Conservation (phyloP, 2,888 invertebrate genomes). For the Drosophila flavopinicola region DNA sequence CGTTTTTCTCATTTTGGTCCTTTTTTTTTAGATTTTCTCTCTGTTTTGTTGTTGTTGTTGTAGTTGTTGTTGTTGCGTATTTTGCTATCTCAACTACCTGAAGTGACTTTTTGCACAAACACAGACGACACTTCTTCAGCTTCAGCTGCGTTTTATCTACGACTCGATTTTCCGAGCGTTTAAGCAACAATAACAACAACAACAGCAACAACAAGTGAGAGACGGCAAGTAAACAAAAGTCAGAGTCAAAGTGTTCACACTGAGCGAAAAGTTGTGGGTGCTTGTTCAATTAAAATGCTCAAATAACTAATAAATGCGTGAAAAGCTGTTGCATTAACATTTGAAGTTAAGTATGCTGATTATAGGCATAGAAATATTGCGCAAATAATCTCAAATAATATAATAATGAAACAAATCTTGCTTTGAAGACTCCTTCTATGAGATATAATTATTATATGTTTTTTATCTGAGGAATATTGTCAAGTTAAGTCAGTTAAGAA, state of each 20-base stretch:
- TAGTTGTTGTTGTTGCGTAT: constrained; percentile 10
- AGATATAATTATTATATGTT: too few species aligned
- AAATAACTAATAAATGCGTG: too few species aligned
- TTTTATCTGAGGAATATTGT: too few species aligned
- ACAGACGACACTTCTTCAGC: constrained; percentile 61
- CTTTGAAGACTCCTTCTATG: too few species aligned
- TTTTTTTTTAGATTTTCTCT: background rate
- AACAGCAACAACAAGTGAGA: constrained; percentile 26
- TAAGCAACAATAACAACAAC: constrained; percentile 60
- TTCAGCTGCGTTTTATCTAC: constrained; percentile 70
- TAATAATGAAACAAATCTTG: too few species aligned
- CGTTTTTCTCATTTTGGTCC: background rate
- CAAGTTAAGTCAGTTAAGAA: too few species aligned
- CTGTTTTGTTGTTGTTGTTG: constrained; percentile 1
- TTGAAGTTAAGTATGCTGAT: too few species aligned
- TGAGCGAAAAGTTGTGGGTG: background rate
- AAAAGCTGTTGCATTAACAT: too few species aligned
- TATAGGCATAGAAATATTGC: too few species aligned
- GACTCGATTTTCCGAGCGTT: constrained; percentile 74
- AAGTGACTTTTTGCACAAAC: constrained; percentile 52
- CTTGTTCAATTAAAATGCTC: too few species aligned
- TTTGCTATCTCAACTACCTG: constrained; percentile 32
- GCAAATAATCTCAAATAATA: too few species aligned
- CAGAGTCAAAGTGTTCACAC: constrained; percentile 6
- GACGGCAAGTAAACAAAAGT: constrained; percentile 63